Conservation (phyloP, 2,797 vertebrate genomes). For the Gouania willdenowi region DNA sequence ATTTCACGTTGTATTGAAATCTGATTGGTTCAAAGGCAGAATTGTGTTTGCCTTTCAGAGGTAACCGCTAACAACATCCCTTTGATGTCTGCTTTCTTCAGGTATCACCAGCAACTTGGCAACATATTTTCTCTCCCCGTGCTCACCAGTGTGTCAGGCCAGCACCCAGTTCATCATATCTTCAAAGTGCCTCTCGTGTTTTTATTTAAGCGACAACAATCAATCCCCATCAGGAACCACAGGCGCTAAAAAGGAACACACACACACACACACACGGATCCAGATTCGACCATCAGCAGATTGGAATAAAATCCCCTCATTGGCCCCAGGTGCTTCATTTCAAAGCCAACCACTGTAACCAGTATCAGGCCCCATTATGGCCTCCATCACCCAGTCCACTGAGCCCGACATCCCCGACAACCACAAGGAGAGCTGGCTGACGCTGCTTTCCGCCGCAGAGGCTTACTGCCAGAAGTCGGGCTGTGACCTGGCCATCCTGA, state of each 20-base stretch:
- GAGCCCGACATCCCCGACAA: conserved; percentile 83
- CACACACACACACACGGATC: too few relatives aligned
- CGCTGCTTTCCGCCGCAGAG: conserved; percentile 81
- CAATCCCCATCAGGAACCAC: background rate
- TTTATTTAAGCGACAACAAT: too few relatives aligned
- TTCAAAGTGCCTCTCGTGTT: conserved; percentile 59
- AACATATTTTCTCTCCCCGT: conserved; percentile 67
- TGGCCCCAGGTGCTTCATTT: background rate
- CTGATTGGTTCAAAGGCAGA: too few relatives aligned
- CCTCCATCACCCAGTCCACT: conserved; percentile 64
- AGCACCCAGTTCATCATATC: conserved; percentile 26
- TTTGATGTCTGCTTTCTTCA: conserved; percentile 3
- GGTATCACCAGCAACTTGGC: conserved; percentile 59
- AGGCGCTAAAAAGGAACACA: too few relatives aligned
- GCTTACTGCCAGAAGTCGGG: conserved; percentile 84
- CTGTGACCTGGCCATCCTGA: conserved; percentile 85
- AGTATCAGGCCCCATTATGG: conserved; percentile 72
- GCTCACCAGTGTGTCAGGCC: conserved; percentile 46
- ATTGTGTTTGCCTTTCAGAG: too few relatives aligned
- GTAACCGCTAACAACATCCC: too few relatives aligned
- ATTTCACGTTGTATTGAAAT: too few relatives aligned
- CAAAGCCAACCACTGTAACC: too few relatives aligned
- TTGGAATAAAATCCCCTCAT: too few relatives aligned
- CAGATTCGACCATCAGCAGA: too few relatives aligned
- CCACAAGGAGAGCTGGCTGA: conserved; percentile 87